Percentiles rank a stretch among this genome's conserved stretches.
These are phyloP conservation scores for Aphodius sticticus DNA, from an alignment of 2,888 invertebrate genomes.

Conservation along the genomic window DNA sequence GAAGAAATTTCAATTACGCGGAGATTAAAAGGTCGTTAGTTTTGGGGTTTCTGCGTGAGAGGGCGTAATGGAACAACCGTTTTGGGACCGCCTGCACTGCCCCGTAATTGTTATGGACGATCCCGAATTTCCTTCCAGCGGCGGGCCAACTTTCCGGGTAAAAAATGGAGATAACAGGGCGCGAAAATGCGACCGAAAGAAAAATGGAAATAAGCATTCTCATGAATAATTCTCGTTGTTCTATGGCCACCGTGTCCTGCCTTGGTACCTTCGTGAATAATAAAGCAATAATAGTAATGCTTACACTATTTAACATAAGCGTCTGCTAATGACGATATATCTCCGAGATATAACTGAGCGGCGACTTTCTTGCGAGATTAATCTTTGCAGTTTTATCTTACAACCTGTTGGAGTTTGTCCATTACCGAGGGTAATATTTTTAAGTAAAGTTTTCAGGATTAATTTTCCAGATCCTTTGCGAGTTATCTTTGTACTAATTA, in stretches of 20 bases:
- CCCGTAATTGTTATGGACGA: neutral
- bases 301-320: neutral
- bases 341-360: neutral
- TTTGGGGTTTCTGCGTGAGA: neutral
- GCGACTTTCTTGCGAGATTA: neutral
- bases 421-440: too few relatives aligned
- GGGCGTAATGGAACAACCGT: neutral
- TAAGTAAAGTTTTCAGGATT: too few relatives aligned
- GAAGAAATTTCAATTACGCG: conserved; percentile 4
- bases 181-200: neutral
- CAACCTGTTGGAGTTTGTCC: neutral
- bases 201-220: neutral
- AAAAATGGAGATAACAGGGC: conserved; percentile 4
- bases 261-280: neutral
- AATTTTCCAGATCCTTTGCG: too few relatives aligned
- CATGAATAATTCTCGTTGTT: neutral
- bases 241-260: neutral
- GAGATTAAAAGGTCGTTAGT: neutral
- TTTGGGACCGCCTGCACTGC: neutral
- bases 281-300: conserved; percentile 4
- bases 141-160: neutral
- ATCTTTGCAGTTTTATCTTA: neutral
- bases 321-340: neutral
- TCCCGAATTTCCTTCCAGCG: neutral
- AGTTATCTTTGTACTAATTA: too few relatives aligned